These are phyloP conservation scores for Gadus chalcogrammus DNA, from an alignment of 2,113 vertebrate genomes.

Conservation along the genomic window DNA sequence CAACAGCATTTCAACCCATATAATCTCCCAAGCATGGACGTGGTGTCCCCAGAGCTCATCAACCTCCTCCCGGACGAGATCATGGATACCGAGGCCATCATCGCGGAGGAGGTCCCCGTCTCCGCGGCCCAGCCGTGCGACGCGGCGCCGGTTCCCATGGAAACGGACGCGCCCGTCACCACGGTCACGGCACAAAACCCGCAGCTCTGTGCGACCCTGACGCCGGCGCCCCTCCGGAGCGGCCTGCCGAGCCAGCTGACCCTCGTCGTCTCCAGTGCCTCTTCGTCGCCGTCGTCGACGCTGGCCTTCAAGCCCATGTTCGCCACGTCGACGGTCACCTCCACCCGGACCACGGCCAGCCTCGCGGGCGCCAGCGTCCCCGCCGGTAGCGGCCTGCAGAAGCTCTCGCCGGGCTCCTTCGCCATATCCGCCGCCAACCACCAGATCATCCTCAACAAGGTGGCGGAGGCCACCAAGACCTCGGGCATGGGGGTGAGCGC, in stretches of 20 bases:
- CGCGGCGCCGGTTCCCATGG: slow-evolving; percentile 71
- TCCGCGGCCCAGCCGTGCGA: slow-evolving; percentile 49
- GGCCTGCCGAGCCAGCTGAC: slow-evolving; percentile 69
- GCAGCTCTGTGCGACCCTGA: slow-evolving; percentile 73
- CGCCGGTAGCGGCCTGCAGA: slow-evolving; percentile 75
- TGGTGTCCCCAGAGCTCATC: slow-evolving; percentile 95
- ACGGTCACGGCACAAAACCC: slow-evolving; percentile 71
- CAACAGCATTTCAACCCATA: slow-evolving; percentile 61
- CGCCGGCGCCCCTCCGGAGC: slow-evolving; percentile 61
- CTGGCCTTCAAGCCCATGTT: slow-evolving; percentile 67
- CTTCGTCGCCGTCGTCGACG: slow-evolving; percentile 40
- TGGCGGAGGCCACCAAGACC: slow-evolving; percentile 82
- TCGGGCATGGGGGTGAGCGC: slow-evolving; percentile 24
- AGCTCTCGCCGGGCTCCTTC: slow-evolving; percentile 78
- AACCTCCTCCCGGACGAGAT: slow-evolving; percentile 98
- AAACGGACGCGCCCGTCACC: slow-evolving; percentile 78
- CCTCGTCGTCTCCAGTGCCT: slow-evolving; percentile 45
- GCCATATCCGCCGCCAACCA: slow-evolving; percentile 87
- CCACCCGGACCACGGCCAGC: slow-evolving; percentile 61
- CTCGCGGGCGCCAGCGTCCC: slow-evolving; percentile 47
- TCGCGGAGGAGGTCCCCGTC: slow-evolving; percentile 85
- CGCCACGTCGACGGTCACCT: slow-evolving; percentile 51
- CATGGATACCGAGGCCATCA: slow-evolving; percentile 89
- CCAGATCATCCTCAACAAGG: slow-evolving; percentile 93
- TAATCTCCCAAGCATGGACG: slow-evolving; percentile 80